Evolutionary conservation across 2,888 invertebrate genomes (phyloP), one percentile per base, ranked within the genome.

Genomic region (Limenitis arthemis): DNA sequence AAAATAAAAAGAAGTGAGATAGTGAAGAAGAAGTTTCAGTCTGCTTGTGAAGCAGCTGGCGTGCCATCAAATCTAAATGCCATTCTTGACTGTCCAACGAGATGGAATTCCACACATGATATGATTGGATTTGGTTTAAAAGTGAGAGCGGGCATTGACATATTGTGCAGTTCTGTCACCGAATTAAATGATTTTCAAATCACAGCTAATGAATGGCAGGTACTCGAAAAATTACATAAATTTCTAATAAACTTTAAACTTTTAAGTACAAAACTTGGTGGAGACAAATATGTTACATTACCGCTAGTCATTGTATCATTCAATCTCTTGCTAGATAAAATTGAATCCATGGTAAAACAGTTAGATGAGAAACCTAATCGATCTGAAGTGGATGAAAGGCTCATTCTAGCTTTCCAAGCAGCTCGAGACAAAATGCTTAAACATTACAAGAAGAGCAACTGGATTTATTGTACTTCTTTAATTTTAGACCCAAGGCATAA

Each of bases 191-290:
- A 58, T 58, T 60, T 55, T 58, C 55, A 59, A 60, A 59, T 62
- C 59, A 62, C 56, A 58, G 59, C 38, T 54, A 60, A 12, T 59
- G 60, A 60, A 60, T 62, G 55, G 59, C 59, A 56, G 39, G 39
- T 60, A 60, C 54, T 60, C 53, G 58, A 57, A 55, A 60, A 60
- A 61, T 42, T 60, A 55, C 56, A 60, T 60, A 58, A 55, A 36
- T 61, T 44, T n/a, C n/a, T n/a, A n/a, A n/a, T n/a, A n/a, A n/a
- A n/a, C n/a, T n/a, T n/a, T n/a, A n/a, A n/a, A n/a, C n/a, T n/a
- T n/a, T n/a, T n/a, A n/a, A n/a, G n/a, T 47, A 61, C 59, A 41
- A 61, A 63, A 60, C 61, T 63, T 63, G 60, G 59, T 57, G 60
- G 61, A 59, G 61, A 61, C 32, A 61, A 61, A 55, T 60, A 60